Evolutionary conservation across 2,888 invertebrate species (phyloP).

Genomic region (Colostygia pectinataria): DNA sequence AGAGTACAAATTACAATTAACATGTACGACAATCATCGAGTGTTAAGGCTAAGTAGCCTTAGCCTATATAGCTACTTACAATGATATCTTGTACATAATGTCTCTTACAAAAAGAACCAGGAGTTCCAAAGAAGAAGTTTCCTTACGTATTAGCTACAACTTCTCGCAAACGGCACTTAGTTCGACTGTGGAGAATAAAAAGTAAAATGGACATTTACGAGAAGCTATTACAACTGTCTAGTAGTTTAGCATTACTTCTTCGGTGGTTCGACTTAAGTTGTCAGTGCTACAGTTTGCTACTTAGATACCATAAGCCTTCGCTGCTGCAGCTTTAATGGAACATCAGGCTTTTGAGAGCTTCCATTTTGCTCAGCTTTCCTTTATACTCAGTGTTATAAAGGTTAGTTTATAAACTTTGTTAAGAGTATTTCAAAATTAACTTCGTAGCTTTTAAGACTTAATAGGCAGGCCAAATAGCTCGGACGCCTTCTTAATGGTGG

Average conservation of each 20-base stretch:
- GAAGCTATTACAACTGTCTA: slow-evolving; percentile 10
- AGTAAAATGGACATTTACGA: slow-evolving; percentile 4
- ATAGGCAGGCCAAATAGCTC: too few species aligned
- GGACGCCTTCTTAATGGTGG: too few species aligned
- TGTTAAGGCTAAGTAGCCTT: too few species aligned
- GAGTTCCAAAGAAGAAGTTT: slow-evolving; percentile 3
- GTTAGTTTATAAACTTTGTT: background rate
- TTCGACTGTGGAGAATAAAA: background rate
- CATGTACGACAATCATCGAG: too few species aligned
- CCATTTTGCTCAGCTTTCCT: slow-evolving; percentile 4
- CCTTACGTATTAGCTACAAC: slow-evolving; percentile 7
- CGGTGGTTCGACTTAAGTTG: slow-evolving; percentile 15
- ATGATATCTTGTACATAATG: too few species aligned
- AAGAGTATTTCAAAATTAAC: background rate
- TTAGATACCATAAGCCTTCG: background rate
- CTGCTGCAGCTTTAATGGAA: slow-evolving; percentile 17
- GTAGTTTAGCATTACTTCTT: slow-evolving; percentile 6
- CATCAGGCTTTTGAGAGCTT: slow-evolving; percentile 8
- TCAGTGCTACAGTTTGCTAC: slow-evolving; percentile 1
- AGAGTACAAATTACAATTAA: too few species aligned
- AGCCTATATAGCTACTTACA: too few species aligned
- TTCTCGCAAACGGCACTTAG: slow-evolving; percentile 5
- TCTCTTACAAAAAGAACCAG: background rate
- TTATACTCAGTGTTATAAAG: background rate
- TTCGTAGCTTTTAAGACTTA: too few species aligned